Evolutionary conservation across 2,888 invertebrate genomes (phyloP).

Genomic region (Cybosia mesomella): DNA sequence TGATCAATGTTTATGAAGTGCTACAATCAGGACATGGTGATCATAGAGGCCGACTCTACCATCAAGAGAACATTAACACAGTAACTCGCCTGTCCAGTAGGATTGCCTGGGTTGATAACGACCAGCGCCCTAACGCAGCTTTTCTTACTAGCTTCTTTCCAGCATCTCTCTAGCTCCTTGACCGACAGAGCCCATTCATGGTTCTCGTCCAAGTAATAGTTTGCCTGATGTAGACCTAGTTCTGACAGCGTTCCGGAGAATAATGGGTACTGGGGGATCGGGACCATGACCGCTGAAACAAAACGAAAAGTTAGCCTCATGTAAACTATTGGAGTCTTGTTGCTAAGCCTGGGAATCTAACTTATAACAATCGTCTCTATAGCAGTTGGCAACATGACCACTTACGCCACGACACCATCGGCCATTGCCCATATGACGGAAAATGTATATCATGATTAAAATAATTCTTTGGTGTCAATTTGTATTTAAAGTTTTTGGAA

Average conservation of each 20-base stretch:
- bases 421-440: no score
- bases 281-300: slow-evolving; percentile 94
- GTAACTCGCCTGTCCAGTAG: slow-evolving; percentile 92
- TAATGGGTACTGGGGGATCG: slow-evolving; percentile 98
- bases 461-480: not conserved
- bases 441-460: not conserved
- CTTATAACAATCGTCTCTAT: no score
- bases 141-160: slow-evolving; percentile 86
- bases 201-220: slow-evolving; percentile 96
- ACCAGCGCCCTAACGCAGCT: slow-evolving; percentile 94
- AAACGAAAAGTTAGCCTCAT: not conserved
- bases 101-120: slow-evolving; percentile 99
- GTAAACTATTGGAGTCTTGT: no score
- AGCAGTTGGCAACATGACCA: no score
- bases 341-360: no score
- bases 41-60: not conserved
- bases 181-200: slow-evolving; percentile 94
- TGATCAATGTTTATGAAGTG: no score
- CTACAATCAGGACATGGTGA: no score
- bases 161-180: slow-evolving; percentile 91
- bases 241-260: slow-evolving; percentile 98
- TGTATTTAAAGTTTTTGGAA: not conserved
- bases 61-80: not conserved
- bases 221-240: slow-evolving; percentile 92
- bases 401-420: no score